Evolutionary conservation across 2,113 vertebrate species (phyloP).

Genomic region (Proteles cristata): DNA sequence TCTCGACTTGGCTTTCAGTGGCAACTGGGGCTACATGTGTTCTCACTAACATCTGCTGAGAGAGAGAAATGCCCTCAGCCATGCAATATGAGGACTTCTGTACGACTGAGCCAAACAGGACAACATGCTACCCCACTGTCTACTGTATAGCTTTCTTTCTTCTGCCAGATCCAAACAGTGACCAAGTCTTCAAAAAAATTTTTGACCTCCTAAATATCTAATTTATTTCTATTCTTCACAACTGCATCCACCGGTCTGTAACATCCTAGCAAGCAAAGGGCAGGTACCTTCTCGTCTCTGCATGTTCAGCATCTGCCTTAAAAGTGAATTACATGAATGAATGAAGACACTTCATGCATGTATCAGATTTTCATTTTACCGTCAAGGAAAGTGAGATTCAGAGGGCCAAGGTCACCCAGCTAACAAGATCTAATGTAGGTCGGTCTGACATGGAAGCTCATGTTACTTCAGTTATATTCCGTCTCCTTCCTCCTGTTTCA

Average conservation of each 20-base stretch:
- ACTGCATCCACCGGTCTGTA: not conserved
- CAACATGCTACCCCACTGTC: not conserved
- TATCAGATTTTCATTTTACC: not conserved
- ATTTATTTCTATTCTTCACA: not conserved
- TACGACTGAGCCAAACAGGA: not conserved
- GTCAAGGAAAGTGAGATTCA: not conserved
- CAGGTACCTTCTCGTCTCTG: not conserved
- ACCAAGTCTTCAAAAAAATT: not conserved
- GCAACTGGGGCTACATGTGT: not conserved
- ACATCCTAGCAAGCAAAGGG: not conserved
- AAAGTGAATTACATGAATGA: not conserved
- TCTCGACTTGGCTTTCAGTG: not conserved
- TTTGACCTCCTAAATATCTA: not conserved
- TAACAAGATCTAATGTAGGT: not conserved
- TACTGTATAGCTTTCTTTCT: not conserved
- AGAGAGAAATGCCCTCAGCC: not conserved
- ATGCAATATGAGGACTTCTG: not conserved
- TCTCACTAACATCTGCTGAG: not conserved
- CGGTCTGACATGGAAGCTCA: not conserved
- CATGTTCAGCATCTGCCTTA: not conserved
- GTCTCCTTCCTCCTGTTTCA: not conserved
- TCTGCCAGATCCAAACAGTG: not conserved
- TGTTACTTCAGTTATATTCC: not conserved
- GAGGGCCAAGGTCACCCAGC: not conserved
- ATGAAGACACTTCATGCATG: not conserved